A percentile compares a stretch with the other conserved stretches of the same genome.
Conservation (phyloP, 2,888 invertebrate genomes). For the Odontocerum albicorne region DNA sequence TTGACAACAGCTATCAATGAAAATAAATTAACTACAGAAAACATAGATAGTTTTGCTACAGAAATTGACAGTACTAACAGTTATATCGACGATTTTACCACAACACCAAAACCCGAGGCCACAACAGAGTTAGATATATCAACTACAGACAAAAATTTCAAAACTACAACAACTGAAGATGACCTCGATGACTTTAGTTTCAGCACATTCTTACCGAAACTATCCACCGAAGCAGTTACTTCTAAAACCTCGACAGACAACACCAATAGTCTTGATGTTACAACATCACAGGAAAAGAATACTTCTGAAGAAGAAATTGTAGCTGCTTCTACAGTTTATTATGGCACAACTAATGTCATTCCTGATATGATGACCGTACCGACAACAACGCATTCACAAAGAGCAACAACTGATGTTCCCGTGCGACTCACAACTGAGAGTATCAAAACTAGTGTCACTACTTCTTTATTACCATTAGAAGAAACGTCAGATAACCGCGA, state of each 20-base stretch:
- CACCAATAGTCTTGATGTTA: slow-evolving; percentile 26
- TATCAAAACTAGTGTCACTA: not conserved
- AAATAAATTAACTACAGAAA: not conserved
- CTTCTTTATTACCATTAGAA: slow-evolving; percentile 11
- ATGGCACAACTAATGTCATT: slow-evolving; percentile 8
- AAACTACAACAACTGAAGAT: slow-evolving; percentile 32
- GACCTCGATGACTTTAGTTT: slow-evolving; percentile 28
- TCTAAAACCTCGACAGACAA: slow-evolving; percentile 35
- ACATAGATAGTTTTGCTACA: not conserved
- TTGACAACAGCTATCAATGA: not conserved
- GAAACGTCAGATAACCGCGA: slow-evolving; percentile 24
- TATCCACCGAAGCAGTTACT: slow-evolving; percentile 37
- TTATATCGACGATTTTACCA: slow-evolving; percentile 13
- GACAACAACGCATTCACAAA: slow-evolving; percentile 15
- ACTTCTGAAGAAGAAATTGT: slow-evolving; percentile 20
- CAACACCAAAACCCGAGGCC: slow-evolving; percentile 1
- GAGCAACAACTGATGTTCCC: slow-evolving; percentile 10
- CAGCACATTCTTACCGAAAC: slow-evolving; percentile 31
- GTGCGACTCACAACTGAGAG: not conserved
- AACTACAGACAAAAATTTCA: slow-evolving; percentile 1
- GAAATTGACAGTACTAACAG: not conserved
- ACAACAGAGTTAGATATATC: not conserved
- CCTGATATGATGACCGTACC: slow-evolving; percentile 17
- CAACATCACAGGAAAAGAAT: slow-evolving; percentile 15
- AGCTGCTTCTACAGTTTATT: slow-evolving; percentile 28